phyloP scores from a whole-genome alignment of 2,888 invertebrate species.

The Taenaris catops region DNA sequence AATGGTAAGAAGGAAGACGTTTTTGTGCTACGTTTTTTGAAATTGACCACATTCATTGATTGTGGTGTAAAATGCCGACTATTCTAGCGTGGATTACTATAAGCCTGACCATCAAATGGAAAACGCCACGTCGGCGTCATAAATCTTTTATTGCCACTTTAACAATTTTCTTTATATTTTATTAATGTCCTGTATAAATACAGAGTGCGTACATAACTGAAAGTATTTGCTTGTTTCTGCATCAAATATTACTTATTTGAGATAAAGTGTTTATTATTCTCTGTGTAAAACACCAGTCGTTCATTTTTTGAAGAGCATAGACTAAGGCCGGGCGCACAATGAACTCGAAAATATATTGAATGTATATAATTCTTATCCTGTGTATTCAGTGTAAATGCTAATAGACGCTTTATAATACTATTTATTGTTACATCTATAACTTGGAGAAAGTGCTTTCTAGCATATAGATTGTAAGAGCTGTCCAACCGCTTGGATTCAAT shows the following conservation, averaged over 20 bases:
- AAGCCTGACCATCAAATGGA: constrained; percentile 34
- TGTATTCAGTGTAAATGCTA: too few relatives aligned
- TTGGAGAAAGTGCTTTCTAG: too few relatives aligned
- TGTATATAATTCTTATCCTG: too few relatives aligned
- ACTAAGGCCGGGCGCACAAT: too few relatives aligned
- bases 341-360: too few relatives aligned
- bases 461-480: too few relatives aligned
- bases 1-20: constrained; percentile 78
- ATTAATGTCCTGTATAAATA: constrained; percentile 9
- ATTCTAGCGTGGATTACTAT: constrained; percentile 50
- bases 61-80: constrained; percentile 50
- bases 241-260: too few relatives aligned
- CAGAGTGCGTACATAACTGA: too few relatives aligned
- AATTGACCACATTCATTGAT: constrained; percentile 40
- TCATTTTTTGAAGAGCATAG: constrained; percentile 37
- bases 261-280: constrained; percentile 5
- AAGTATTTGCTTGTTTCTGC: too few relatives aligned
- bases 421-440: too few relatives aligned
- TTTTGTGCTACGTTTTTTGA: constrained; percentile 71
- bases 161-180: constrained; percentile 26
- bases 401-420: too few relatives aligned
- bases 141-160: constrained; percentile 47
- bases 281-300: constrained; percentile 30
- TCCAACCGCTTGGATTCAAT: too few relatives aligned
- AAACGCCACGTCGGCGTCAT: constrained; percentile 31